A percentile compares a stretch with the other conserved stretches of the same genome.
Conservation (phyloP, 2,888 invertebrate genomes). For the Tryphoninae sp. region DNA sequence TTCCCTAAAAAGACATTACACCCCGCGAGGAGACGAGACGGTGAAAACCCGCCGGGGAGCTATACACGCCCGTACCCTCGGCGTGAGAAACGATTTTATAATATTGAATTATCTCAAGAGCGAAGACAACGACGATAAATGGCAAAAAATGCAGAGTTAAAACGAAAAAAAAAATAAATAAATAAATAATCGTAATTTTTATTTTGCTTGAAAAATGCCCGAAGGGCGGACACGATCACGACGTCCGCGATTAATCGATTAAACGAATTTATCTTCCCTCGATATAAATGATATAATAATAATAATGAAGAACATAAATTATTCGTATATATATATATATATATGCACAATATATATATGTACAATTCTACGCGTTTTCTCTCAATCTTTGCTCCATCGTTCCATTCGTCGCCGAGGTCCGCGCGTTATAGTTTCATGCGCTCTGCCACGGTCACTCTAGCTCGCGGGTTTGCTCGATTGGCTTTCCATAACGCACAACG, state of each 20-base stretch:
- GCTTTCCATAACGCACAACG: constrained; percentile 60
- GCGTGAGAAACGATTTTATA: constrained; percentile 34
- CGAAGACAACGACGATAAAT: not conserved
- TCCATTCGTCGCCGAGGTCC: constrained; percentile 31
- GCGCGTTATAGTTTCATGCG: constrained; percentile 70
- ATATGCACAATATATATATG: constrained; percentile 17
- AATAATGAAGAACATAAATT: not conserved
- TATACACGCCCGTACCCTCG: constrained; percentile 74
- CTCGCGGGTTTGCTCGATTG: constrained; percentile 66
- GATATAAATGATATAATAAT: constrained; percentile 53
- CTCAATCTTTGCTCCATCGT: constrained; percentile 53
- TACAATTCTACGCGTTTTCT: constrained; percentile 43
- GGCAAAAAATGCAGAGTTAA: too few species aligned
- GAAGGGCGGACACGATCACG: not conserved
- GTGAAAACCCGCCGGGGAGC: constrained; percentile 66
- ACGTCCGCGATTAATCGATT: constrained; percentile 39
- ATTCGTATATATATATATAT: constrained; percentile 8
- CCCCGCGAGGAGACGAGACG: constrained; percentile 27
- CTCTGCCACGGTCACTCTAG: constrained; percentile 61
- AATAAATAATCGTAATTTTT: not conserved
- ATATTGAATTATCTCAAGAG: constrained; percentile 52
- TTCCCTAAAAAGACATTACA: constrained; percentile 83
- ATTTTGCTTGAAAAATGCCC: not conserved
- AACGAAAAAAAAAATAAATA: too few species aligned
- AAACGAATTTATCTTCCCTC: constrained; percentile 40